phyloP scores from a whole-genome alignment of 2,113 vertebrate genomes.

The Zosterops pallidus region DNA sequence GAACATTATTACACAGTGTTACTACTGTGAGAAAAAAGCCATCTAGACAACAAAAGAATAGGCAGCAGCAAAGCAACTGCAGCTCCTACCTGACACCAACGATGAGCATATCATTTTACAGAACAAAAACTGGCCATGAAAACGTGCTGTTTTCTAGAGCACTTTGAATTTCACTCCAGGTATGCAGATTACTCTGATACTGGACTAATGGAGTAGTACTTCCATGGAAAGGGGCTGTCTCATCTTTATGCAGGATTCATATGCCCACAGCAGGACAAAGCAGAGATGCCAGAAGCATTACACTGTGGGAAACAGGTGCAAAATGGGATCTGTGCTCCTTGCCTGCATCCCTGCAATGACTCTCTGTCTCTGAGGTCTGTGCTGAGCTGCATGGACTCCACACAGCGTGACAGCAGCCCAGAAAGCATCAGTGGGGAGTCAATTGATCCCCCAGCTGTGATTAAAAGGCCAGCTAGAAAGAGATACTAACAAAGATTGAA shows the following conservation, averaged over 20 bases:
- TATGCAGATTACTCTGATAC: not conserved
- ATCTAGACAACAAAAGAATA: not conserved
- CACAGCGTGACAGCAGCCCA: not conserved
- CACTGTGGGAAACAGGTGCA: not conserved
- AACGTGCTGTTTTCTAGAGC: not conserved
- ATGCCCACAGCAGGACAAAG: not conserved
- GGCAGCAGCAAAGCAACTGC: not conserved
- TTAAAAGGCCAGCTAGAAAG: not conserved
- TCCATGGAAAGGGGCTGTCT: not conserved
- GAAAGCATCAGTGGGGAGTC: not conserved
- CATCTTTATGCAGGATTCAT: not conserved
- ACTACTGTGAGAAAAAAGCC: not conserved
- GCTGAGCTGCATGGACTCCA: not conserved
- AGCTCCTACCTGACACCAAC: not conserved
- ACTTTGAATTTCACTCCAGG: not conserved
- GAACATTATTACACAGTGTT: not conserved
- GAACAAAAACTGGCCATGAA: not conserved
- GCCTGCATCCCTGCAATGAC: not conserved
- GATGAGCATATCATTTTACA: not conserved
- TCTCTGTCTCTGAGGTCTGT: not conserved
- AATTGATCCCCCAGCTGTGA: not conserved
- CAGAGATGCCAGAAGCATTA: not conserved
- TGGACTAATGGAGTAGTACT: not conserved
- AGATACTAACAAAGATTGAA: not conserved
- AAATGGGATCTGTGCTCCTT: not conserved